Base-by-base conservation (phyloP, 1,140 invertebrate genomes). In the Maconellicoccus hirsutus region DNA sequence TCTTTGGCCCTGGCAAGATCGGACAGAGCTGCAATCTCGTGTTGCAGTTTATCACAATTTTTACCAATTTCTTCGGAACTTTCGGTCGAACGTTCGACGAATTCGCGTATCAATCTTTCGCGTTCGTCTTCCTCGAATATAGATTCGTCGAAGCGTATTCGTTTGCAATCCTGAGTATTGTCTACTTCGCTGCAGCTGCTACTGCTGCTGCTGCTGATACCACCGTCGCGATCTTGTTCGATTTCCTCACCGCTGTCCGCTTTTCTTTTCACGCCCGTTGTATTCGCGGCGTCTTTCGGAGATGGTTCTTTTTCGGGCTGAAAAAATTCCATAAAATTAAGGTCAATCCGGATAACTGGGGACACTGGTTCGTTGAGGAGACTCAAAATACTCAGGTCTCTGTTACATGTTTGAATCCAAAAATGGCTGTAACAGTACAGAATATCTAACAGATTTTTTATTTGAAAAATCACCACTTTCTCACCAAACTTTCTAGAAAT, bases 1-100 rank as follows among this genome's bases (percentile, higher is more conserved):
- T 92, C 90, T 78, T 91, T 92, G 75, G 86, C 84, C 74, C 85
- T 83, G 0, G 87, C 84, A 14, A 90, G 76, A 73, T 88, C 86
- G 63, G 85, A 82, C 63, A 92, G 78, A 0, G 85, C 85, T 76
- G 86, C 80, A 73, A 88, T 86, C 76, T 88, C 86, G 22, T 80
- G 77, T 7, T 84, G 77, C 10, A 86, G 76, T 73, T 83, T 83
- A 73, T 85, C 84, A 0, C 83, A 82, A 70, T 84, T 81, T 70
- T 79, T 78, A 70, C 85, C 82, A 69, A 86, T 82, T 75, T 86
- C 84, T 22, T 85, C 84, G 1, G 83, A 73, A 73, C 78, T 84
- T 73, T 81, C 81, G 0, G 83, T 81, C 1, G 83, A 79, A 10
- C 79, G 81, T 70, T 85, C 82, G 70, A 86, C 84, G 77, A 83